Evolutionary conservation across 2,113 vertebrate species (phyloP), one percentile per base, ranked within the genome.

Genomic region (Tichodroma muraria): DNA sequence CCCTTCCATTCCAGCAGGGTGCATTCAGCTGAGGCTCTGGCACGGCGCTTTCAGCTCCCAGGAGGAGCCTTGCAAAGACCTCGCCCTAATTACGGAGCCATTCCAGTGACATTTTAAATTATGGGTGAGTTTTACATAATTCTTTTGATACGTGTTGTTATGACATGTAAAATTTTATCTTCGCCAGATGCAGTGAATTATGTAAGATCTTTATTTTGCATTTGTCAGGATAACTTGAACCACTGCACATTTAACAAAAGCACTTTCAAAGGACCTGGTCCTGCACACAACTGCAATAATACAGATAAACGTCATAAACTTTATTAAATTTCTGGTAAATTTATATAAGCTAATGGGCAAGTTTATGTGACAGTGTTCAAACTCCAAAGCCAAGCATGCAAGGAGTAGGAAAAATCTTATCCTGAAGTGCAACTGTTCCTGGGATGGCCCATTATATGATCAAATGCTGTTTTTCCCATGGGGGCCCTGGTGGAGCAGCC

Each of bases 51-150:
- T 60, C 71, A 30, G 72, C 89, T 95, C 77, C 85, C 70, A 52
- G 17, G 16, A 37, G 89, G 60, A 84, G 75, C 54, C 84, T 93
- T 89, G 90, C 73, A 63, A 71, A 96, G 85, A 82, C 94, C 82
- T 86, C 78, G 71, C 89, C 93, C 93, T 97, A 96, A 94, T 96
- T 96, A 81, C 8, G 10, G 96, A 78, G 54, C 28, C 80, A 87
- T 93, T 92, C 85, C 60, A 56, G 63, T 50, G 93, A 78, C 95
- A 85, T 85, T 96, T 90, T 94, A 96, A 97, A 97, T 96, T 76
- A 86, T 85, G 77, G 77, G 92, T 96, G 96, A 96, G 91, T 53
- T 94, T 97, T 77, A 50, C 86, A 70, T 94, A 88, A 90, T 91
- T 91, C 83, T 86, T 94, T 89, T 80, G 86, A 59, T 73, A 94